phyloP scores from a whole-genome alignment of 2,888 invertebrate species.

The Mylabris sibirica region DNA sequence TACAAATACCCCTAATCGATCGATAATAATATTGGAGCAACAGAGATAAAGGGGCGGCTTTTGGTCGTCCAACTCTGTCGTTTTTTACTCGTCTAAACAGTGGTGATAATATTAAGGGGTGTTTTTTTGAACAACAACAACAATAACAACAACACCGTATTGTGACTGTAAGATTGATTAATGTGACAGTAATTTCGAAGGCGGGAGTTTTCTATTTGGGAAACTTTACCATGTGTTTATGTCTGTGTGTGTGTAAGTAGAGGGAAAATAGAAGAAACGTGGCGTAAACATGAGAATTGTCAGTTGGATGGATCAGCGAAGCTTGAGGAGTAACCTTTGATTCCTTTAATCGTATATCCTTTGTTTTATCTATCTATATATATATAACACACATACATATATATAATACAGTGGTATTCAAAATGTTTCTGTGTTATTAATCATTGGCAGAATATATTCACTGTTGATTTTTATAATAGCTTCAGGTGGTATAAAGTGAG shows the following conservation, averaged over 20 bases:
- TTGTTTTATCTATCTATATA: constrained; percentile 38
- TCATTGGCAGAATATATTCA: not conserved
- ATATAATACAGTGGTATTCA: constrained; percentile 37
- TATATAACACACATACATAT: too few species aligned
- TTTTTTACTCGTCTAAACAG: not conserved
- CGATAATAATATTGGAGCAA: not conserved
- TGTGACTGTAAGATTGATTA: constrained; percentile 58
- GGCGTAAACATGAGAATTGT: constrained; percentile 51
- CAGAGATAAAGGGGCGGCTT: constrained; percentile 42
- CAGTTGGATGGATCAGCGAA: constrained; percentile 52
- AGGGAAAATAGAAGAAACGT: constrained; percentile 45
- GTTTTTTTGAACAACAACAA: constrained; percentile 41
- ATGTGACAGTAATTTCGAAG: constrained; percentile 58
- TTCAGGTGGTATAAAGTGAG: constrained; percentile 7
- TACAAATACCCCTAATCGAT: constrained; percentile 48
- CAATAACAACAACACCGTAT: constrained; percentile 29
- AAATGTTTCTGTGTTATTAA: constrained; percentile 36
- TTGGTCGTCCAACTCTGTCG: not conserved
- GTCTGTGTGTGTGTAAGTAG: constrained; percentile 36
- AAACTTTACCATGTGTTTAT: constrained; percentile 33
- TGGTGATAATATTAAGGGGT: constrained; percentile 31
- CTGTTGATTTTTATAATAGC: not conserved
- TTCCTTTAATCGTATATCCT: constrained; percentile 52
- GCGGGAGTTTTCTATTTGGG: constrained; percentile 47
- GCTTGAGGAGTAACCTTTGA: constrained; percentile 52